Base-by-base conservation (phyloP, 2,797 vertebrate species). In the Epinephelus coioides region DNA sequence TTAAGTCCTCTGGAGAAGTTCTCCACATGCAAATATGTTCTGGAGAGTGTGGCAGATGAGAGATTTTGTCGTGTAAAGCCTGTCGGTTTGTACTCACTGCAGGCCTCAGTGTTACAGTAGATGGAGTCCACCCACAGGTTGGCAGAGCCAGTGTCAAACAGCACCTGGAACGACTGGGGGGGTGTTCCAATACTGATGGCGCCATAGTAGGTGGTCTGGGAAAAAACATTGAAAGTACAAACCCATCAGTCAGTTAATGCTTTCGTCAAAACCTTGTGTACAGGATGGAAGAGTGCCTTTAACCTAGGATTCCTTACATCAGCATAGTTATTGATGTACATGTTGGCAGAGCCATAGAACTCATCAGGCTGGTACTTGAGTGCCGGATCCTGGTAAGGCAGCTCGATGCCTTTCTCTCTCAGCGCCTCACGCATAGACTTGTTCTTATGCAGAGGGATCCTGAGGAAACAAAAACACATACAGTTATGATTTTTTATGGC, bases 241-340 rank as follows among this genome's bases (percentile, higher is more conserved):
- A 43, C 40, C 40, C 40, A 12, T 43, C 40, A 43, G 40, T 43
- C 40, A 43, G 40, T 43, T 11, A 25, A 13, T 51, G 12, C 18
- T 66, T 25, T 6, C 0, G 34, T 55, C 6, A 57, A 34, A 55
- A 54, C 13, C 2, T 15, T 56, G 23, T 23, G 25, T 34, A 2
- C 1, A 10, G 3, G 6, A 34, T 25, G 25, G 38, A 25, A 62
- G 17, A 64, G 11, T 34, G 19, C 49, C 2, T 5, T 70, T 50
- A 63, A 47, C 6, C 5, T 15, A 13, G 21, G 62, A 38, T 68
- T 56, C 91, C 93, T 94, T 91, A 96, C 95, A 54, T 95, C 91
- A 86, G 95, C 83, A 9, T 96, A 95, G 90, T 93, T 96, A 75
- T 90, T 88, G n/a, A 96, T 90, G 14, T 95, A 92, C 81, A 96